Evolutionary conservation across 2,888 invertebrate genomes (phyloP), one percentile per base, ranked within the genome.

Genomic region (Papilio demoleus): DNA sequence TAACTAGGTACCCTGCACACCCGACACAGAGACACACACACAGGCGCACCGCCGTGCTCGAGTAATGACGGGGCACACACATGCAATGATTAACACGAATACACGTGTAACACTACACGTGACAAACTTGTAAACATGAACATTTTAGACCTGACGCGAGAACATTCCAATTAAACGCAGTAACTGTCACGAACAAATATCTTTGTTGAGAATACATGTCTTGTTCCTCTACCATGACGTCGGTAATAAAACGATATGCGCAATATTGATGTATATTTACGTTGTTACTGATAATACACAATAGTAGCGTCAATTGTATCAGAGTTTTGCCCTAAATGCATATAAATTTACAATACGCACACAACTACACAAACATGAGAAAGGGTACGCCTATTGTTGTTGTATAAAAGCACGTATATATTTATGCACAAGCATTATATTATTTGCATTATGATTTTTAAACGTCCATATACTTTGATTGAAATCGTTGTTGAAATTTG

Each of bases 1-100:
- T 92, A 82, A 89, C 91, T 86, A 92, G 92, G 92, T 92, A 91
- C 81, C 65, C 74, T 76, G 75, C 71, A 69, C 72, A 63, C 62
- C 40, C 34, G 5, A 65, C 61, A 19, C 14, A 40, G 58, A 56
- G 22, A 27, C 36, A 22, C 60, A 19, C n/a, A 31, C 47, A 36
- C 4, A 45, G n/a, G n/a, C 34, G 27, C 65, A n/a, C 17, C n/a
- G 5, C 50, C 42, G n/a, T 34, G 5, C 36, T 0, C 12, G 31
- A 61, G 17, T 38, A 19, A 36, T 38, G 45, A n/a, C 47, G 47
- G 14, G 27, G 27, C 53, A n/a, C n/a, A 27, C 31, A 27, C n/a
- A 31, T 31, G 31, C 53, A n/a, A 27, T 53, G 5, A 53, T 53
- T 53, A 17, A 17, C 31, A 53, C 53, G n/a, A 47, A 36, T 45